Base-by-base conservation (phyloP, 1,140 invertebrate genomes). In the Lepidostoma basale region DNA sequence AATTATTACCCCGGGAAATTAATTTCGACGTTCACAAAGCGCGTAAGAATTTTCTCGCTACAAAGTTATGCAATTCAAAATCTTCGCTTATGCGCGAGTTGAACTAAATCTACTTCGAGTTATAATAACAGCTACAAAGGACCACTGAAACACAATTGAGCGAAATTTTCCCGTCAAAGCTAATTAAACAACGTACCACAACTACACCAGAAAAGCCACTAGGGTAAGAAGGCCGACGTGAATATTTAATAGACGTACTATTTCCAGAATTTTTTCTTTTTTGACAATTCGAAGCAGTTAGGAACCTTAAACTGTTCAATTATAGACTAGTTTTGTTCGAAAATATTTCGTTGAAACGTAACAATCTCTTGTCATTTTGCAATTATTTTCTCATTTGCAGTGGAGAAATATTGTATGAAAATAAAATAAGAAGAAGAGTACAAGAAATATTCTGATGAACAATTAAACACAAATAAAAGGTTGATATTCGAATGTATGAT, bases 1-100 rank as follows among this genome's bases (percentile, higher is more conserved):
- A 56, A 56, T 56, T 56, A 56, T 20, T 56, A 18, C 16, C 26
- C 18, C 12, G 23, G 28, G 16, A 56, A 56, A 33, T 56, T 56
- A 56, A 56, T 56, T 56, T 18, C 28, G 16, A 33, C 52, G 16
- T 30, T 56, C 12, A 1, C 28, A 33, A 56, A 56, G 52, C 36
- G 52, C 36, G 52, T n/a, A 56, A 56, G 52, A 56, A 56, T 20
- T 56, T 36, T 56, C 47, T n/a, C 20, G 3, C 20, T 33, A 2
- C 52, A 18, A 56, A 56, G 52, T 33, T 56, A 10, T 33, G 28
- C 52, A 33, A 56, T 56, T 10, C 0, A 16, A 33, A 36, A 56
- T 33, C n/a, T 56, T 18, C 22, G 22, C 26, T 56, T 10, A 33
- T 36, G 16, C 16, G 36, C 44, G 52, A 33, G 16, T 16, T 52